Evolutionary conservation across 2,888 invertebrate genomes (phyloP).

Genomic region (Taphrorychus bicolor): DNA sequence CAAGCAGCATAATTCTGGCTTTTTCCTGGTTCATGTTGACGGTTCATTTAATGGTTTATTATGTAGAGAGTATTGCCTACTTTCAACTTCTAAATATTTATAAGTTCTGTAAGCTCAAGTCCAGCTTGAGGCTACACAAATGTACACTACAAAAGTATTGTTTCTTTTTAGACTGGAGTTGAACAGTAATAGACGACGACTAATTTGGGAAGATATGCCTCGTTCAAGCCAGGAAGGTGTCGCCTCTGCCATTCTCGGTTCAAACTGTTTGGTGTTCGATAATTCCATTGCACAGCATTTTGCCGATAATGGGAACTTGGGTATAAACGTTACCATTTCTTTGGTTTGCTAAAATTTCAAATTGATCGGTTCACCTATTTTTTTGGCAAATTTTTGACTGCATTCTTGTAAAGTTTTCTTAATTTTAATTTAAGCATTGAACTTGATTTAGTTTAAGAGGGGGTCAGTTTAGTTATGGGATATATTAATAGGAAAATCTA

Average conservation of each 20-base stretch:
- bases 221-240: conserved; percentile 99
- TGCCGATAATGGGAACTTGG: conserved; percentile 98
- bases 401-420: not conserved
- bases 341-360: conserved; percentile 68
- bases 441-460: not conserved
- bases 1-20: too few species aligned
- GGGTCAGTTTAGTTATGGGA: not conserved
- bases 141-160: too few species aligned
- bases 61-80: too few species aligned
- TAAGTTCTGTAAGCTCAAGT: too few species aligned
- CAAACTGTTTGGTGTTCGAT: conserved; percentile 98
- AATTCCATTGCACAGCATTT: conserved; percentile 97
- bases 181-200: conserved; percentile 90
- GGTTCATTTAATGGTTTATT: too few species aligned
- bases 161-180: conserved; percentile 79
- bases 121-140: too few species aligned
- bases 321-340: conserved; percentile 99
- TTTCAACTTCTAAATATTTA: too few species aligned
- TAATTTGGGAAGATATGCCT: conserved; percentile 99
- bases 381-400: not conserved
- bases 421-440: too few species aligned
- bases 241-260: conserved; percentile 95
- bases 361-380: not conserved
- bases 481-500: conserved; percentile 1
- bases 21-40: too few species aligned